Evolutionary conservation across 2,113 vertebrate species (phyloP), one percentile per base, ranked within the genome.

Genomic region (Hassar affinis): DNA sequence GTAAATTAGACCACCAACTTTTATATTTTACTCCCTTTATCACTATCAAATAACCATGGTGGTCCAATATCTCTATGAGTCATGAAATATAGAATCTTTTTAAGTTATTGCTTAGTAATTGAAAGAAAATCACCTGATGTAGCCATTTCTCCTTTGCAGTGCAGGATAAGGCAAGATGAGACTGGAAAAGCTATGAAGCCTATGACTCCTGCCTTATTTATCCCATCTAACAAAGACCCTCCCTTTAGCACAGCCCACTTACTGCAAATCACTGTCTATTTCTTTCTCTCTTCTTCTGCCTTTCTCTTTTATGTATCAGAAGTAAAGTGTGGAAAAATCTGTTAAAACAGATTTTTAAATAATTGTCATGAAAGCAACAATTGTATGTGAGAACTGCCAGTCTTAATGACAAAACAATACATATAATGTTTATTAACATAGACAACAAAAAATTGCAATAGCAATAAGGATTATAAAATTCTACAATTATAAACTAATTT

Each of bases 191-290:
- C 49, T 75, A 66, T 47, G 52, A 42, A 68, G 61, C 54, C 74
- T 49, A 56, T 59, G 69, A 81, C 61, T 76, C 51, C 54, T 57
- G 56, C 71, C 52, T 62, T 61, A 51, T 80, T 85, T 78, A 74
- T 85, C 54, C 74, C 78, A 68, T 74, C 64, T 84, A 38, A 47
- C 66, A 56, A 80, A 85, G 86, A 77, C 74, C 74, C 74, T 35
- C 74, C 74, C 74, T 77, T 56, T 38, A 77, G 74, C 7, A 56
- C 74, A 56, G 30, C 51, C 74, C 74, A 76, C 11, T 11, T 30
- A 35, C 17, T 20, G 49, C 33, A 56, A 14, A 38, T 56, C 30
- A 14, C 74, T 25, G 51, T 25, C 30, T 20, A 5, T 30, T 3
- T 27, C 5, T 74, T 10, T 76, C 27, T 38, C 49, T 76, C 45